Evolutionary conservation across 2,113 vertebrate species (phyloP).

Genomic region (Zeus faber): DNA sequence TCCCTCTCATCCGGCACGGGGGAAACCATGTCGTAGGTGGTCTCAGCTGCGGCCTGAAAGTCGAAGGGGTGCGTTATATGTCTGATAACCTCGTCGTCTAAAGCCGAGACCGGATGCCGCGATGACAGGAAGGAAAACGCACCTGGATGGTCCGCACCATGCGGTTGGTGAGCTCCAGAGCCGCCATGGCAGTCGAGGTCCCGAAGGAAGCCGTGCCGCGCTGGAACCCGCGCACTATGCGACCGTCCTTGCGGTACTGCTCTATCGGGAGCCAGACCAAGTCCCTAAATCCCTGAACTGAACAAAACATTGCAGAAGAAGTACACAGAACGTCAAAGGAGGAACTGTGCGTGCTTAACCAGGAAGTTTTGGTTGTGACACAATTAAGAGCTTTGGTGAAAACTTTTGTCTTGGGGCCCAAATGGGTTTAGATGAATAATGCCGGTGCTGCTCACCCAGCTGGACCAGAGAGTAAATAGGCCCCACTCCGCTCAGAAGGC

Average conservation of each 20-base stretch:
- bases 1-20: slow-evolving; percentile 86
- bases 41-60: slow-evolving; percentile 91
- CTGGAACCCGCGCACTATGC: slow-evolving; percentile 93
- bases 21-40: slow-evolving; percentile 97
- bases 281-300: slow-evolving; percentile 95
- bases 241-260: slow-evolving; percentile 95
- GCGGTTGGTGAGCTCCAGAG: slow-evolving; percentile 93
- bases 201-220: slow-evolving; percentile 95
- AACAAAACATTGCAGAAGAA: slow-evolving; percentile 29
- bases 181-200: slow-evolving; percentile 97
- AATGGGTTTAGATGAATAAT: too few species aligned
- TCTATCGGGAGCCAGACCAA: slow-evolving; percentile 98
- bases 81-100: not conserved
- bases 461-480: slow-evolving; percentile 97
- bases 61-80: not conserved
- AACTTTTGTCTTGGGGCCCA: too few species aligned
- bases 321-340: too few species aligned
- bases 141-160: slow-evolving; percentile 98
- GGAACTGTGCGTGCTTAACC: too few species aligned
- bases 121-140: slow-evolving; percentile 5
- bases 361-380: too few species aligned
- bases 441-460: slow-evolving; percentile 78
- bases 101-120: not conserved
- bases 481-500: slow-evolving; percentile 92
- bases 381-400: not conserved